phyloP scores from a whole-genome alignment of 2,113 vertebrate genomes.

The Prochilodus magdalenae region DNA sequence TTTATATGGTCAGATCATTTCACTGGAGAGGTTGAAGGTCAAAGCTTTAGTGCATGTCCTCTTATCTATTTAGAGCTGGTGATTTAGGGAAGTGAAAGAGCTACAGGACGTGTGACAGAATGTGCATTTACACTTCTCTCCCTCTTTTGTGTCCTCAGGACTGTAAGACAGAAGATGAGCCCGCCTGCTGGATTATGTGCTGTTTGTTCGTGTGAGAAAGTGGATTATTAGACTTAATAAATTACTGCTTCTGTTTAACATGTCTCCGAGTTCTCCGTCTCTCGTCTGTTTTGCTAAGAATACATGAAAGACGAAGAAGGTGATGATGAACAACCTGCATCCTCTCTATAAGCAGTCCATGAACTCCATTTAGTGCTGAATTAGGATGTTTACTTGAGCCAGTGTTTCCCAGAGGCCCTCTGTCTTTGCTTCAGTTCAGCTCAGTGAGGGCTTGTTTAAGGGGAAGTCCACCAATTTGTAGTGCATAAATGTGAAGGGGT shows the following conservation, averaged over 20 bases:
- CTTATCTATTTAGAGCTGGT: background rate
- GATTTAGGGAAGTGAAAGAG: background rate
- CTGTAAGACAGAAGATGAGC: background rate
- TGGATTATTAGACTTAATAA: background rate
- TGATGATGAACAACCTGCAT: background rate
- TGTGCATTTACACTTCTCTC: background rate
- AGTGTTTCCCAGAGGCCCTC: too few relatives aligned
- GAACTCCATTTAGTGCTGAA: too few relatives aligned
- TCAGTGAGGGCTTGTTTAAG: too few relatives aligned
- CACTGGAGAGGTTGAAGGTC: too few relatives aligned
- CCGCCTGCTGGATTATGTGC: background rate
- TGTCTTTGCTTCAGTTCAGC: too few relatives aligned
- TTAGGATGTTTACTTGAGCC: too few relatives aligned
- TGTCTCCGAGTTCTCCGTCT: background rate
- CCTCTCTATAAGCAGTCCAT: too few relatives aligned
- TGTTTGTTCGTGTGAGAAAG: background rate
- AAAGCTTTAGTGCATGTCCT: background rate
- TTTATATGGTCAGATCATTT: background rate
- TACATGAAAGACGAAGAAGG: background rate
- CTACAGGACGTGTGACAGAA: background rate
- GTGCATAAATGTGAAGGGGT: too few relatives aligned
- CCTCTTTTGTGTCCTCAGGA: background rate
- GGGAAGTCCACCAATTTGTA: too few relatives aligned
- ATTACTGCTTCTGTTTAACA: background rate
- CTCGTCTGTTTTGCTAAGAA: background rate